A percentile compares a stretch with the other conserved stretches of the same genome.
Conservation (phyloP, 2,113 vertebrate species). For the Chloropsis cyanopogon region DNA sequence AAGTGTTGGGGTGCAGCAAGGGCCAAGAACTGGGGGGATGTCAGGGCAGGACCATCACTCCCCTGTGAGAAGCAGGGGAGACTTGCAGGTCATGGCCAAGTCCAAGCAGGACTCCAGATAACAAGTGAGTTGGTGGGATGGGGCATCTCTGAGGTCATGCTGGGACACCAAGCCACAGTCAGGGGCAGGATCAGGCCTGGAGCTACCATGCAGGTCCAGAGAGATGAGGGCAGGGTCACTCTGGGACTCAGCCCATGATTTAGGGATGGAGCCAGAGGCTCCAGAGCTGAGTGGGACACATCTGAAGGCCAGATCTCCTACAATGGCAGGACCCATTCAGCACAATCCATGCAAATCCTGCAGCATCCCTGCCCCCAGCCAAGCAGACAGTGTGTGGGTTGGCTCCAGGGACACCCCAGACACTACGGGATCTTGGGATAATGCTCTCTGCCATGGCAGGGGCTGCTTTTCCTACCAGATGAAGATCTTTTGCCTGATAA, state of each 20-base stretch:
- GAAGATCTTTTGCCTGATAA: neutral
- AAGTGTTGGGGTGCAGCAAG: neutral
- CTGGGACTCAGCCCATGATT: neutral
- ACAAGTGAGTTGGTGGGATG: neutral
- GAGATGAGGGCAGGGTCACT: neutral
- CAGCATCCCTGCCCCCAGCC: neutral
- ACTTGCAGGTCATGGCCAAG: neutral
- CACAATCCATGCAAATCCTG: neutral
- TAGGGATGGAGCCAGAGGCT: neutral
- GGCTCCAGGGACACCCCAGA: neutral
- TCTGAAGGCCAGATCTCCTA: neutral
- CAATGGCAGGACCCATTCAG: rapidly evolving
- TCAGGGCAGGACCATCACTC: neutral
- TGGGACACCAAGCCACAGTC: neutral
- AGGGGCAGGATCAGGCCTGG: neutral
- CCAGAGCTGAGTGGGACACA: neutral
- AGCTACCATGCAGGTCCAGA: neutral
- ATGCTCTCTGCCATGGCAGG: rapidly evolving
- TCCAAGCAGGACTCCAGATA: neutral
- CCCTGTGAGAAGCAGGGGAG: neutral
- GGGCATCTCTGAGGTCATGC: neutral
- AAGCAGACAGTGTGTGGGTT: neutral
- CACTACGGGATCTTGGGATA: neutral
- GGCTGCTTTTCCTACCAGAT: neutral
- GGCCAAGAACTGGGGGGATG: neutral